Conservation (phyloP, 2,888 invertebrate genomes). For the Nymphalis polychloros region DNA sequence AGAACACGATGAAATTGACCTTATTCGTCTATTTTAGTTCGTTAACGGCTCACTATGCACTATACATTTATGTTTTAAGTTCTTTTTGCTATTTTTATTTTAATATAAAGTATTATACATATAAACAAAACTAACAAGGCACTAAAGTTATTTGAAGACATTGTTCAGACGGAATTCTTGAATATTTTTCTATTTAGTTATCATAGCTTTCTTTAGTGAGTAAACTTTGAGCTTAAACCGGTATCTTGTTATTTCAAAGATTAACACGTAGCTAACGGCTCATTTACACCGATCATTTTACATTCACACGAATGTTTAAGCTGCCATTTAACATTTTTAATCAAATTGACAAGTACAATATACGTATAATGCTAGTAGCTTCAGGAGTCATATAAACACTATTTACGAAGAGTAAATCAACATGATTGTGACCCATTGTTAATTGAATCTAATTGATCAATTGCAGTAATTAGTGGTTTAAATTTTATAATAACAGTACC, state of each 20-base stretch:
- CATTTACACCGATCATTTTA: slow-evolving; percentile 46
- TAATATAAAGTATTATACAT: no score
- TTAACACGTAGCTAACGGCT: slow-evolving; percentile 46
- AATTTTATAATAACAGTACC: slow-evolving; percentile 45
- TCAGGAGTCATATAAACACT: neutral
- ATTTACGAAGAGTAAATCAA: neutral
- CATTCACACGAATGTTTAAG: slow-evolving; percentile 64
- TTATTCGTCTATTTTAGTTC: neutral
- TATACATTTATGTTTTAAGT: no score
- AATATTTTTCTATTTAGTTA: slow-evolving; percentile 1
- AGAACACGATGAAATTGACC: slow-evolving; percentile 21
- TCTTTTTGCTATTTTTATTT: neutral
- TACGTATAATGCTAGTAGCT: neutral
- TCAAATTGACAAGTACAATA: slow-evolving; percentile 33
- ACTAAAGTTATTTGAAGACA: neutral
- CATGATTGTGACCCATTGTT: slow-evolving; percentile 24
- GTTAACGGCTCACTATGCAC: neutral
- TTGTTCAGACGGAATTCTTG: neutral
- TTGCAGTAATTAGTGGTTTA: slow-evolving; percentile 50
- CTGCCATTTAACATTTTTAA: slow-evolving; percentile 56
- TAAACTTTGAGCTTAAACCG: slow-evolving; percentile 14
- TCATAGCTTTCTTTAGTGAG: slow-evolving; percentile 3
- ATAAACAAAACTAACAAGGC: no score
- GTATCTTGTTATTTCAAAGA: slow-evolving; percentile 42
- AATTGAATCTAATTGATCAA: slow-evolving; percentile 63